phyloP scores from a whole-genome alignment of 1,140 invertebrate species.

The Drosophila bocki region DNA sequence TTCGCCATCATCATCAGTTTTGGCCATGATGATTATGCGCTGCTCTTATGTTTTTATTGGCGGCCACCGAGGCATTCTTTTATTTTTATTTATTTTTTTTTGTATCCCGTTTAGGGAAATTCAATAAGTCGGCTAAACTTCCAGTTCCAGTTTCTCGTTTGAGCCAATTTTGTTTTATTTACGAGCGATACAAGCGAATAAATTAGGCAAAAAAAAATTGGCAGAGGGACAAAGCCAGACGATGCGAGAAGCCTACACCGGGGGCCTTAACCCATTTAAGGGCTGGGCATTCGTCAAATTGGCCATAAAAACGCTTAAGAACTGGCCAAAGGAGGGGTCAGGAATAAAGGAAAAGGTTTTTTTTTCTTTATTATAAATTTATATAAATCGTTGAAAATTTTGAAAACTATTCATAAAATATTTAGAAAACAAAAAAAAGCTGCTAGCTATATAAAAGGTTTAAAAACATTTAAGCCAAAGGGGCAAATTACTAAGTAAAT shows the following conservation, averaged over 20 bases:
- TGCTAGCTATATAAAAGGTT: slow-evolving; percentile 7
- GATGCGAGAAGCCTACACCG: slow-evolving; percentile 34
- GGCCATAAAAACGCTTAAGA: slow-evolving; percentile 75
- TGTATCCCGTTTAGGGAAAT: slow-evolving; percentile 53
- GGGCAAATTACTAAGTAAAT: slow-evolving; percentile 57
- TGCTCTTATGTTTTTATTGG: slow-evolving; percentile 60
- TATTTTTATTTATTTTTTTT: neutral
- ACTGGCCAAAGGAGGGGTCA: slow-evolving; percentile 20
- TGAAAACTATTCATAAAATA: neutral
- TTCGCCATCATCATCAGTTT: slow-evolving; percentile 8
- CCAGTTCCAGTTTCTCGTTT: slow-evolving; percentile 42
- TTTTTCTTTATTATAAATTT: neutral
- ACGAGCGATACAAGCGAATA: slow-evolving; percentile 79
- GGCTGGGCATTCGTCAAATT: slow-evolving; percentile 75
- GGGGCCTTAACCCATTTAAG: slow-evolving; percentile 67
- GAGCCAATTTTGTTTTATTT: slow-evolving; percentile 77
- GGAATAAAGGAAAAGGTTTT: slow-evolving; percentile 1
- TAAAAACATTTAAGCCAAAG: slow-evolving; percentile 39
- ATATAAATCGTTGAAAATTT: neutral
- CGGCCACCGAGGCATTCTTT: slow-evolving; percentile 5
- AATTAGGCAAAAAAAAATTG: slow-evolving; percentile 70
- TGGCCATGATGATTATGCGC: slow-evolving; percentile 66
- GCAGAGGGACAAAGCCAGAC: slow-evolving; percentile 34
- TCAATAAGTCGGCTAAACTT: slow-evolving; percentile 69
- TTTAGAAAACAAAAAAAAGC: neutral